Conservation (phyloP, 1,140 invertebrate genomes). For the Grapholita molesta region DNA sequence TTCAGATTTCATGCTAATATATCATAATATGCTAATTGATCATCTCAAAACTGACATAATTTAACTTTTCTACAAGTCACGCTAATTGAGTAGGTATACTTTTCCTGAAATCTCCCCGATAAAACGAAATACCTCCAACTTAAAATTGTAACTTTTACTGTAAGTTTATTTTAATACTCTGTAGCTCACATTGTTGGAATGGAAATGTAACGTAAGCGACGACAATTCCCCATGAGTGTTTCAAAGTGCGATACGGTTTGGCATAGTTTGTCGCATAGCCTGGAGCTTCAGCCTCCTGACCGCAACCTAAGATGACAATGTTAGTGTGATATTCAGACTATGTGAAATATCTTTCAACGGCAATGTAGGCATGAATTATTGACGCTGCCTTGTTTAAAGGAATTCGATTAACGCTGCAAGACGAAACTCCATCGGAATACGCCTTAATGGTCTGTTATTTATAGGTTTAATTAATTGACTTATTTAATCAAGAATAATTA, state of each 20-base stretch:
- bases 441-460: background rate
- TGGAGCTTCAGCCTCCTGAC: constrained; percentile 29
- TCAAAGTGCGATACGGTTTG: background rate
- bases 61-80: no score
- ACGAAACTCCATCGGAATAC: constrained; percentile 10
- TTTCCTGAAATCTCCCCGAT: no score
- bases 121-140: no score
- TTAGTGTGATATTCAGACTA: constrained; percentile 49
- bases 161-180: no score
- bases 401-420: constrained; percentile 27
- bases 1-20: no score
- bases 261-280: constrained; percentile 39
- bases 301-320: constrained; percentile 45
- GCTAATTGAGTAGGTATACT: no score
- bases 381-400: constrained; percentile 37
- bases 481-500: no score
- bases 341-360: constrained; percentile 48
- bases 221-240: background rate
- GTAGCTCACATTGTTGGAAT: no score
- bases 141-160: no score
- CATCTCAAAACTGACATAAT: no score
- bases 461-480: constrained; percentile 25
- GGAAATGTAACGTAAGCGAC: background rate
- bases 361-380: constrained; percentile 48
- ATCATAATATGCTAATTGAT: no score